Evolutionary conservation across 2,113 vertebrate genomes (phyloP).

Genomic region (Craseonycteris thonglongyai): DNA sequence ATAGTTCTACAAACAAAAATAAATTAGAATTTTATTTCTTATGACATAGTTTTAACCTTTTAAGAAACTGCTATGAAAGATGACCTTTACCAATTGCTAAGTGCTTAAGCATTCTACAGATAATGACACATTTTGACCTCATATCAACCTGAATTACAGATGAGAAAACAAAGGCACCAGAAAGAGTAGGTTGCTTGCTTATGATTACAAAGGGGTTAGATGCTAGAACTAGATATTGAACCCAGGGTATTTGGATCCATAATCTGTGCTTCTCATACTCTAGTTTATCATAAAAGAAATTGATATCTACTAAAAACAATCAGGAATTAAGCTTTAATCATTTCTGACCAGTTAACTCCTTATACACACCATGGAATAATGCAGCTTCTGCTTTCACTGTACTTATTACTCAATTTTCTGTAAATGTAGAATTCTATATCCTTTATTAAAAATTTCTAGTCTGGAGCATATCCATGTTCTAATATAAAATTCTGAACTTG

Average conservation of each 20-base stretch:
- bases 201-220: neutral
- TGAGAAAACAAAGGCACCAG: neutral
- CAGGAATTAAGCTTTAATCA: neutral
- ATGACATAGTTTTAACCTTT: neutral
- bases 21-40: neutral
- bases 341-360: neutral
- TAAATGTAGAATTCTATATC: neutral
- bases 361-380: neutral
- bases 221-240: neutral
- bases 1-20: neutral
- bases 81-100: neutral
- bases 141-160: neutral
- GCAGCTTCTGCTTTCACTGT: neutral
- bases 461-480: neutral
- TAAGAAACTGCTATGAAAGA: neutral
- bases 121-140: neutral
- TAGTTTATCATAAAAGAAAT: neutral
- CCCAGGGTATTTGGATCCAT: neutral
- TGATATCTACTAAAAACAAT: neutral
- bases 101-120: neutral
- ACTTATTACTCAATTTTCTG: neutral
- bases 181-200: neutral
- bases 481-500: neutral
- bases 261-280: neutral
- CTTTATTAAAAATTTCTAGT: neutral